phyloP scores from a whole-genome alignment of 2,113 vertebrate genomes.

The Chroicocephalus ridibundus region DNA sequence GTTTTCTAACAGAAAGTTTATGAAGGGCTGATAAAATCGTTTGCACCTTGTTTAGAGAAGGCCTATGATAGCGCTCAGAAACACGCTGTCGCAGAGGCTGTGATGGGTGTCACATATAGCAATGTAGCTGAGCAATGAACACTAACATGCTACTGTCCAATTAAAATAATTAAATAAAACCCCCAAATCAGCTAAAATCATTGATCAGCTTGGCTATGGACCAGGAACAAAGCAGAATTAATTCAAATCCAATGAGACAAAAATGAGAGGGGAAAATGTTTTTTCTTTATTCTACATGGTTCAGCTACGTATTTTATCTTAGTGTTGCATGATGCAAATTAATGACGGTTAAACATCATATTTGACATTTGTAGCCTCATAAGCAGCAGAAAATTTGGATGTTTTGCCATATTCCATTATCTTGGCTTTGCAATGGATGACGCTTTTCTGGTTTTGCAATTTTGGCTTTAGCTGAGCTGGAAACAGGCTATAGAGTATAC shows the following conservation, averaged over 20 bases:
- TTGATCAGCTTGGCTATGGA: background rate
- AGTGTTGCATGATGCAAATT: background rate
- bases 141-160: background rate
- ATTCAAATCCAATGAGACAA: background rate
- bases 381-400: background rate
- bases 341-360: background rate
- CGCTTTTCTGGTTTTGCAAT: background rate
- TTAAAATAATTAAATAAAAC: background rate
- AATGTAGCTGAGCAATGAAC: background rate
- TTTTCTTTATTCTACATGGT: background rate
- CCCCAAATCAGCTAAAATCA: background rate
- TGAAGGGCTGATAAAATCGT: background rate
- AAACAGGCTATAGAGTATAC: background rate
- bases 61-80: background rate
- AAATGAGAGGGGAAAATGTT: background rate
- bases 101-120: background rate
- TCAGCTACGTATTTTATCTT: background rate
- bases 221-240: background rate
- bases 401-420: background rate
- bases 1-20: background rate
- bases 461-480: background rate
- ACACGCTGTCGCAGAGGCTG: fast-evolving
- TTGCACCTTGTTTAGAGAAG: background rate
- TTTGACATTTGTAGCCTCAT: background rate
- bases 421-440: background rate